Base-by-base conservation (phyloP, 2,797 vertebrate genomes). In the Macropus fuliginosus region DNA sequence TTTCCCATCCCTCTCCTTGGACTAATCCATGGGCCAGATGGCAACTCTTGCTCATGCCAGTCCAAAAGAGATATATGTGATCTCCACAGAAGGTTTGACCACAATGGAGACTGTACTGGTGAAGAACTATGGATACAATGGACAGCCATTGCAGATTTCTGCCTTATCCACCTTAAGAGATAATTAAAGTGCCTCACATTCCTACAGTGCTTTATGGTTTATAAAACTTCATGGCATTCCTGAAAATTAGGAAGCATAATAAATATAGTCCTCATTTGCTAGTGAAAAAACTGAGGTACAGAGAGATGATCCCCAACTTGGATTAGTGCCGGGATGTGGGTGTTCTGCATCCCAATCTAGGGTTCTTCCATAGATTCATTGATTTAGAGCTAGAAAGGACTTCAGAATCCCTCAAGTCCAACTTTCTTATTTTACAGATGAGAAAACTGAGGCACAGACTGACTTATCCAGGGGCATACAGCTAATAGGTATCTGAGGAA, bases 401-500 rank as follows among this genome's bases (percentile, higher is more conserved):
- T 87, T 46, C 21, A 27, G n/a, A 74, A 74, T 74, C n/a, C 18
- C 66, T 9, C 66, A 40, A 40, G 5, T 74, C 18, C n/a, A 74
- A 21, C n/a, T 74, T 74, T 74, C 28, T 81, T 10, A 55, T 46
- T 74, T 62, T 29, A 8, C 87, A 62, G 55, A 21, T 81, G 40
- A n/a, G 24, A 57, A 95, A 74, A 93, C 66, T 46, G 66, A 95
- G 96, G 62, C 54, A 62, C 13, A 40, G 31, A 55, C 5, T 59
- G 93, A 62, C 50, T 93, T 31, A 0, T 46, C 34, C 29, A 62
- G 90, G n/a, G 13, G 74, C 90, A 93, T 40, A n/a, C 0, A 4
- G 16, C 91, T 56, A 92, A 31, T 46, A 74, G 87, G 54, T 3
- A 8, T 87, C 24, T 2, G 12, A 95, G 29, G 34, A 56, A 57